Conservation (phyloP, 2,797 vertebrate species). For the Echeneis naucrates region DNA sequence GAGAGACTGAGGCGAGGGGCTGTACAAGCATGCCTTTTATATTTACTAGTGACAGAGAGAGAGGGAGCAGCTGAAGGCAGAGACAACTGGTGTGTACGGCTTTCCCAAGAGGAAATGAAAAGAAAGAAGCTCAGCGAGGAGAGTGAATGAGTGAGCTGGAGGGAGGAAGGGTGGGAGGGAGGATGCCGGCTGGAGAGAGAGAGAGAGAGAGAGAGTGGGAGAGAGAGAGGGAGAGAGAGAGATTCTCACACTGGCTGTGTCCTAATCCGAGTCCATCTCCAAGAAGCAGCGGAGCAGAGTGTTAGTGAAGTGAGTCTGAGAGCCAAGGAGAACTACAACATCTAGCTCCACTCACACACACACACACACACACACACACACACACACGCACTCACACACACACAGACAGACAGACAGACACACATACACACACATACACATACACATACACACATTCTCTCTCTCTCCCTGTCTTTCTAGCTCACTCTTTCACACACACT, state of each 20-base stretch:
- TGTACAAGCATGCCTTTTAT: conserved; percentile 90
- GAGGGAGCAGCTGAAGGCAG: conserved; percentile 81
- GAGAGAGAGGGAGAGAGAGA: conserved; percentile 51
- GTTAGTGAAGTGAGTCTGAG: conserved; percentile 81
- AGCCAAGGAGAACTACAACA: conserved; percentile 72
- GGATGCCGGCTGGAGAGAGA: conserved; percentile 69
- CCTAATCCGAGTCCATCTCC: conserved; percentile 83
- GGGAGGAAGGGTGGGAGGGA: conserved; percentile 74
- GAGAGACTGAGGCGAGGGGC: conserved; percentile 82
- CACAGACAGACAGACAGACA: neutral
- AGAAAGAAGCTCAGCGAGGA: conserved; percentile 83
- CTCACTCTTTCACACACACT: conserved; percentile 32
- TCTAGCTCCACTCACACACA: conserved; percentile 57
- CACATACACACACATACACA: neutral
- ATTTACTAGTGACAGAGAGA: conserved; percentile 85
- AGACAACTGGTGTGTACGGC: conserved; percentile 84
- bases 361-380: conserved; percentile 39
- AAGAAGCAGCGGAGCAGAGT: conserved; percentile 80
- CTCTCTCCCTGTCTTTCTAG: neutral
- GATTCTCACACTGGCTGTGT: conserved; percentile 82
- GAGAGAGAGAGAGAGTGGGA: conserved; percentile 43
- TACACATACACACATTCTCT: neutral
- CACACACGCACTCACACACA: conserved; percentile 28
- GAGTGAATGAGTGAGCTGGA: conserved; percentile 81
- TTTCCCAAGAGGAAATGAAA: conserved; percentile 88